Conservation (phyloP, 2,797 vertebrate genomes). For the Crocidura indochinensis region DNA sequence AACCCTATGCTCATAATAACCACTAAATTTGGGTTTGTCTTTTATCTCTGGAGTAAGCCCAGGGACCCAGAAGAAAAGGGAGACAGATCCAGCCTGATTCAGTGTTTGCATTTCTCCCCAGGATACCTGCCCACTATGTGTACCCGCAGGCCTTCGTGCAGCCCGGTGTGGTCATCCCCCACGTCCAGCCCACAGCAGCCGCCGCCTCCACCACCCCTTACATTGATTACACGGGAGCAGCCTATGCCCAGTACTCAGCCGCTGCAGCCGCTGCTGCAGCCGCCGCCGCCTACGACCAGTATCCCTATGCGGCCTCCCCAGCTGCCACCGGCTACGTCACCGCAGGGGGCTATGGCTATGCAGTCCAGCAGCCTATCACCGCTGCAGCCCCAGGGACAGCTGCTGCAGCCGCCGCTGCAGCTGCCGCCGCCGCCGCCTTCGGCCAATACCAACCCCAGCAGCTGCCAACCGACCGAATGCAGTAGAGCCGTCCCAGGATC, state of each 20-base stretch:
- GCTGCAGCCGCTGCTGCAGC: constrained; percentile 93
- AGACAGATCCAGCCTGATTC: constrained; percentile 81
- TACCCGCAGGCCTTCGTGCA: constrained; percentile 99
- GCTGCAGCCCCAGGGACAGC: constrained; percentile 94
- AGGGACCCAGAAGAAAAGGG: background rate
- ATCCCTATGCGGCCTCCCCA: constrained; percentile 96
- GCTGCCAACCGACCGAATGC: constrained; percentile 98
- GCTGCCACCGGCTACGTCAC: constrained; percentile 96
- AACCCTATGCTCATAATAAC: constrained; percentile 97
- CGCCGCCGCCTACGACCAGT: constrained; percentile 96
- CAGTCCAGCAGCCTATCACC: constrained; percentile 96
- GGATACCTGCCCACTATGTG: constrained; percentile 99
- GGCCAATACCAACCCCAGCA: constrained; percentile 98
- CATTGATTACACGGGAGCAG: constrained; percentile 98
- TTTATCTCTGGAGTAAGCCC: constrained; percentile 80
- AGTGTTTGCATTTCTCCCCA: constrained; percentile 91
- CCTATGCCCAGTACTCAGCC: constrained; percentile 96
- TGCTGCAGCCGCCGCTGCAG: constrained; percentile 90
- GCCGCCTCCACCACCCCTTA: constrained; percentile 96
- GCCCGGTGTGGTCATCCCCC: constrained; percentile 98
- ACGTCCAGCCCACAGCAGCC: constrained; percentile 94
- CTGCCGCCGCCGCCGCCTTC: constrained; percentile 95
- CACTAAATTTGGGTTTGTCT: constrained; percentile 94
- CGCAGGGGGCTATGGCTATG: constrained; percentile 96
- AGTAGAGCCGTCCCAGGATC: constrained; percentile 92